phyloP scores from a whole-genome alignment of 2,797 vertebrate genomes.

The Natrix natrix region DNA sequence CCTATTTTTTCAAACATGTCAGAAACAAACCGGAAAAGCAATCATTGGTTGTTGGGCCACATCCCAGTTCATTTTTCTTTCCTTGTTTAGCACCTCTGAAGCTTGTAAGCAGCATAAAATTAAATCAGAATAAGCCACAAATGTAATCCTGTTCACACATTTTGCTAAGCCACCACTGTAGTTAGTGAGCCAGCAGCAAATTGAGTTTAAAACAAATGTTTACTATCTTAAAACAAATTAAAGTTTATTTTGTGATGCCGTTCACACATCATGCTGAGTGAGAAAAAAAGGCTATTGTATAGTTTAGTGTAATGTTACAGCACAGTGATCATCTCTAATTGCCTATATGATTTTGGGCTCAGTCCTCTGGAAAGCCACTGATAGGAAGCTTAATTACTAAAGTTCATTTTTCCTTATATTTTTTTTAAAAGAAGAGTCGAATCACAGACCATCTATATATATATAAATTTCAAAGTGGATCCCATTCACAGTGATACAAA shows the following conservation, averaged over 20 bases:
- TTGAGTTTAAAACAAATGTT: background rate
- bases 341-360: background rate
- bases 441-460: background rate
- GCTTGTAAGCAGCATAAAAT: background rate
- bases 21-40: background rate
- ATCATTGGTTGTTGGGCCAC: background rate
- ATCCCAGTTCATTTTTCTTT: background rate
- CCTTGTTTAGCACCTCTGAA: background rate
- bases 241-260: background rate
- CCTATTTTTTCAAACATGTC: background rate
- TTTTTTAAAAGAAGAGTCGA: background rate
- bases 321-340: background rate
- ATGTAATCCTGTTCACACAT: background rate
- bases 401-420: background rate
- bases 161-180: background rate
- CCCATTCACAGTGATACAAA: background rate
- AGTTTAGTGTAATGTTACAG: background rate
- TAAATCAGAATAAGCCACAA: background rate
- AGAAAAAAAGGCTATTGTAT: background rate
- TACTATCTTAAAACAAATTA: background rate
- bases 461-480: background rate
- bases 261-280: background rate
- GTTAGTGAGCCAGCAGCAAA: background rate
- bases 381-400: background rate
- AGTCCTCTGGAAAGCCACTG: slow-evolving; percentile 8